Evolutionary conservation across 2,113 vertebrate genomes (phyloP), one percentile per base, ranked within the genome.

Genomic region (Scomber scombrus): DNA sequence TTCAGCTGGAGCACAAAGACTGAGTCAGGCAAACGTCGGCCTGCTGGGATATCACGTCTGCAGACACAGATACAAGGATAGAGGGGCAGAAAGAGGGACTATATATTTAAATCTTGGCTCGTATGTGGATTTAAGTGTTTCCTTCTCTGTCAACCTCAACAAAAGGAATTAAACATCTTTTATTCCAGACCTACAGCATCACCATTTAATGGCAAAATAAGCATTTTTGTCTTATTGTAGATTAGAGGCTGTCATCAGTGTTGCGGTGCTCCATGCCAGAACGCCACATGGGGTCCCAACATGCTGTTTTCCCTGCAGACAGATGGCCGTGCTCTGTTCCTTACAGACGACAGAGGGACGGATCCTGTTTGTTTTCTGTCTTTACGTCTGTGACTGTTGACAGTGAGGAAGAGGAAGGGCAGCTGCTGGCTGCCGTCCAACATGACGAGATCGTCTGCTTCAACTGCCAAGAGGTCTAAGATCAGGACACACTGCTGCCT

Each of bases 221-320:
- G 67, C 71, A 58, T 71, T 79, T 85, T 80, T 45, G 60, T 79
- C 62, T 68, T 0, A 43, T 61, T 31, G 72, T 47, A 19, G 75
- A 85, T 71, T 40, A 65, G 71, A 73, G 71, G 71, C 77, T 18
- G 62, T 65, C 71, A 65, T 81, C 87, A 84, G 56, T 1, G 31
- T 9, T 63, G 71, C 75, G 14, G 51, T 0, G 55, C 63, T 69
- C 14, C 0, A 6, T 40, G 52, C 84, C 84, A 83, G 76, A 29
- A 68, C 50, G 34, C 75, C 82, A 84, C 90, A 90, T 26, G 88
- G 75, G 84, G 80, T 87, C 84, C 73, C 61, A 45, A 76, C 86
- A 85, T 85, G 90, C 81, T 29, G 71, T 78, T 85, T 85, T 77
- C 77, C 77, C 82, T 4, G 11, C 82, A 40, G 79, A 80, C 86